Evolutionary conservation across 2,888 invertebrate genomes (phyloP), one percentile per base, ranked within the genome.

Genomic region (Anagyrus pseudococci): DNA sequence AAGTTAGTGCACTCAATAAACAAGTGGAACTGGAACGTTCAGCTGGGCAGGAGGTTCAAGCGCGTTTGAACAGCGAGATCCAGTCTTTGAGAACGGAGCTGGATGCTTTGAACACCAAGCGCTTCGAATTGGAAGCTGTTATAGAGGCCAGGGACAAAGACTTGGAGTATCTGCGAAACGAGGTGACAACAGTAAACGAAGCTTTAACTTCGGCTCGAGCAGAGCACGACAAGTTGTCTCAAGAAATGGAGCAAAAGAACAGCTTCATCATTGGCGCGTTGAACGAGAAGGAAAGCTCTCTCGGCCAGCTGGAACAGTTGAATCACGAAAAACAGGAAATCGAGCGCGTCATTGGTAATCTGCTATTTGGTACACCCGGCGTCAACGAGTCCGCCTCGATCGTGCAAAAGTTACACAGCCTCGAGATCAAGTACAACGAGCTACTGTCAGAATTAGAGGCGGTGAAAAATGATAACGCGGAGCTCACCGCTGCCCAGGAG

Each of bases 401-500:
- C 22, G 19, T 47, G 10, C 25, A 59, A 25, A 59, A 59, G 15
- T 25, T 63, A n/a, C 46, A 48, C n/a, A 49, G 10, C 13, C 2
- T 50, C 4, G 25, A 59, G 23, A 17, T 10, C 15, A 62, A 23
- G 19, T 10, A 54, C 10, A 29, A 15, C 0, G 49, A 56, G 7
- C 25, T 62, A 1, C 3, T 56, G 13, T 43, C 37, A 6, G 60
- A 62, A 8, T 46, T 73, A 1, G 61, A 68, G 0, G 41, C 17
- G 4, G n/a, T 63, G 20, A 66, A 40, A 20, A 17, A 8, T 4
- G 70, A 75, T 40, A 72, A 70, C 7, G 67, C 70, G 7, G 69
- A 70, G 8, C 63, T 74, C 13, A 43, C 48, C 4, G 60, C 58
- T 2, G 19, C 63, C 3, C 59, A 71, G n/a, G 73, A 74, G 22